Evolutionary conservation across 2,888 invertebrate genomes (phyloP).

Genomic region (Galerucella pusilla): DNA sequence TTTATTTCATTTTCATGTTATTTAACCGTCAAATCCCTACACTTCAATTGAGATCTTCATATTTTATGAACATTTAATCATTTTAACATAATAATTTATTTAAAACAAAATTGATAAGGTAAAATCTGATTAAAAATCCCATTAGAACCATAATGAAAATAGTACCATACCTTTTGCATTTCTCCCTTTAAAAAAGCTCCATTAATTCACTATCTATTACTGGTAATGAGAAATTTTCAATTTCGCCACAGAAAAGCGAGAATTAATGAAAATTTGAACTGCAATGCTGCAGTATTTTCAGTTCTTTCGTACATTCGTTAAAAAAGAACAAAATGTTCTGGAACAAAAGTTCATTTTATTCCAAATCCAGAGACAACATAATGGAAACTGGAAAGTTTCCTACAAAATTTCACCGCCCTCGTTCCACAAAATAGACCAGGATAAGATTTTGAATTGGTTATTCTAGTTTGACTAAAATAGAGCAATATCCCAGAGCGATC

Average conservation of each 20-base stretch:
- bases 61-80: too few relatives aligned
- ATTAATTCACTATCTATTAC: too few relatives aligned
- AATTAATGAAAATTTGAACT: not conserved
- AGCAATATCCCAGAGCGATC: too few relatives aligned
- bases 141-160: too few relatives aligned
- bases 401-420: not conserved
- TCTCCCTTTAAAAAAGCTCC: too few relatives aligned
- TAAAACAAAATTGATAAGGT: too few relatives aligned
- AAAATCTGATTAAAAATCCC: too few relatives aligned
- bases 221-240: not conserved
- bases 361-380: not conserved
- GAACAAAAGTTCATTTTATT: not conserved
- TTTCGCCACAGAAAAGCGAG: not conserved
- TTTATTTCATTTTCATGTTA: too few relatives aligned
- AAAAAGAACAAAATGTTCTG: not conserved
- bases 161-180: too few relatives aligned
- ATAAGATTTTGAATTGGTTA: not conserved
- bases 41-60: too few relatives aligned
- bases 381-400: not conserved
- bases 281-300: not conserved
- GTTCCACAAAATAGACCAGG: conserved; percentile 4
- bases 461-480: not conserved
- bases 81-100: too few relatives aligned
- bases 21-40: too few relatives aligned
- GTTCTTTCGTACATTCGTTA: not conserved